Conservation (phyloP, 1,140 invertebrate species). For the Eurosta solidaginis region DNA sequence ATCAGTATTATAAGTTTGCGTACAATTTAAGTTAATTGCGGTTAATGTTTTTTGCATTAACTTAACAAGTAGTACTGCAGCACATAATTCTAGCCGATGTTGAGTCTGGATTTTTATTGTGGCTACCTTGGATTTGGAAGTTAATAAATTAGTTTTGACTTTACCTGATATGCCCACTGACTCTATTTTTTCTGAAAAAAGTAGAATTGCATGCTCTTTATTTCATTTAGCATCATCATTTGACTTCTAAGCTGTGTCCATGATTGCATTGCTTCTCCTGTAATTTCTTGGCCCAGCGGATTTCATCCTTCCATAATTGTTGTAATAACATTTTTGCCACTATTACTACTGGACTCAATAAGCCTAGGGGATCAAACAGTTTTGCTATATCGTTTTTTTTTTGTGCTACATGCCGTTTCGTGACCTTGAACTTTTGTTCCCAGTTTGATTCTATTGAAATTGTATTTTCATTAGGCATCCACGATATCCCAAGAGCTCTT, state of each 20-base stretch:
- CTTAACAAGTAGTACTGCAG: constrained; percentile 36
- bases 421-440: neutral
- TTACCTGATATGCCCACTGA: neutral
- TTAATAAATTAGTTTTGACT: constrained; percentile 36
- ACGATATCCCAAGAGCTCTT: constrained; percentile 37
- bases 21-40: neutral
- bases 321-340: constrained; percentile 11
- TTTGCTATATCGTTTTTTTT: neutral
- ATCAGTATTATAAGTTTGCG: neutral
- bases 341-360: neutral
- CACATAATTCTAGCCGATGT: constrained; percentile 45
- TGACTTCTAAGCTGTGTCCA: constrained; percentile 36
- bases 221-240: constrained; percentile 56
- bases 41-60: neutral
- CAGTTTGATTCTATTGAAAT: constrained; percentile 34
- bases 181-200: constrained; percentile 44
- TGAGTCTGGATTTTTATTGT: constrained; percentile 44
- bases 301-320: neutral
- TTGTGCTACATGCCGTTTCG: neutral
- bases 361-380: neutral
- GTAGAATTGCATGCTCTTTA: constrained; percentile 51
- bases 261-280: neutral
- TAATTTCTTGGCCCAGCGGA: neutral
- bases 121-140: constrained; percentile 44
- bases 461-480: constrained; percentile 30